Evolutionary conservation across 2,113 vertebrate species (phyloP), one percentile per base, ranked within the genome.

Genomic region (Gallinago jamesoni): DNA sequence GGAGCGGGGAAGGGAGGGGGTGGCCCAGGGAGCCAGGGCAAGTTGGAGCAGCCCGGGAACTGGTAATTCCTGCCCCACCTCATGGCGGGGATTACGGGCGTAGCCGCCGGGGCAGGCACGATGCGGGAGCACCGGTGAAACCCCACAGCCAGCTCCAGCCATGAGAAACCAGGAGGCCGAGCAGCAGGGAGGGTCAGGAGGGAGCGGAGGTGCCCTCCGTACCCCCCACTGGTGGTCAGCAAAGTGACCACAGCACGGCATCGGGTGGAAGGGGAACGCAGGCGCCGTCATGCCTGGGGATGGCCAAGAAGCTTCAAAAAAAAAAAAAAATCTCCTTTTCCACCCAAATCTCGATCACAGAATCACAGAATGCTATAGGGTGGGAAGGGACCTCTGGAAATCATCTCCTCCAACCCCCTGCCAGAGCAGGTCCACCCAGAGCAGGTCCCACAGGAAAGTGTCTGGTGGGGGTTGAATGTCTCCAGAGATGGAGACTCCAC

Each of bases 171-270:
- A 47, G 25, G n/a, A 90, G 43, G 21, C 41, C 0, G 3, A 60
- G 52, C 1, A 3, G 25, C 53, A 69, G 30, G 64, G 6, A 3
- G 10, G 25, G 25, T 10, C 7, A 14, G 48, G 33, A 55, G 31
- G 33, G 16, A 27, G 70, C 2, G 1, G 15, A 62, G 16, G 4
- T 37, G 69, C 6, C 19, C 52, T 50, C 55, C 3, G 30, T 12
- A 9, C 17, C 39, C 7, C 0, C 14, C 0, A 0, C 31, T 0
- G 2, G 25, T n/a, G 22, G 23, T 83, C 0, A 0, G 67, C 59
- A 18, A 10, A 1, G 77, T 3, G 2, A 68, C 28, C 22, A 1
- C 2, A 3, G 43, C 57, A 27, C 0, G 1, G 56, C 10, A 1
- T 27, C 14, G n/a, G 25, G 33, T 37, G 14, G 16, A 35, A n/a